phyloP scores from a whole-genome alignment of 2,888 invertebrate species.

The Watsonalla cultraria region DNA sequence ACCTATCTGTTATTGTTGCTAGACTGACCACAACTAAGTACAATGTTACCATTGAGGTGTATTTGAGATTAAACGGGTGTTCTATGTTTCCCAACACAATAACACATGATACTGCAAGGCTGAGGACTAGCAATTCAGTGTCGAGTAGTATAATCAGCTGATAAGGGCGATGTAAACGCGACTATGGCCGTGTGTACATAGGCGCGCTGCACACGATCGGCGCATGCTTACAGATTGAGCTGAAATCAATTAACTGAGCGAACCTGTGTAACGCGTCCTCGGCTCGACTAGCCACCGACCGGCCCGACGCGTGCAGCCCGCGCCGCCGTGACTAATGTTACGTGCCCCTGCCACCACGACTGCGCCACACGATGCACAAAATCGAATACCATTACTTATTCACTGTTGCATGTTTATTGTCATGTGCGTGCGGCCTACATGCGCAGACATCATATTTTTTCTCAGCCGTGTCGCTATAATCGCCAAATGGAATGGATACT shows the following conservation, averaged over 20 bases:
- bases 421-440: slow-evolving; percentile 68
- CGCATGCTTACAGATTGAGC: slow-evolving; percentile 62
- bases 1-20: too few relatives aligned
- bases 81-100: slow-evolving; percentile 21
- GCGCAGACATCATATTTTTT: slow-evolving; percentile 58
- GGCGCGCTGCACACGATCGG: slow-evolving; percentile 43
- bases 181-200: slow-evolving; percentile 29
- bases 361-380: slow-evolving; percentile 68
- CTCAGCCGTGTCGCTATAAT: slow-evolving; percentile 9
- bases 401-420: slow-evolving; percentile 69
- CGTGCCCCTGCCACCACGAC: slow-evolving; percentile 39
- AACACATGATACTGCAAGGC: slow-evolving; percentile 45
- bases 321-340: slow-evolving; percentile 34
- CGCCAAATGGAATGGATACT: slow-evolving; percentile 42
- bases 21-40: too few relatives aligned
- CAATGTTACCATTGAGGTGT: too few relatives aligned
- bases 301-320: slow-evolving; percentile 21
- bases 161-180: slow-evolving; percentile 54
- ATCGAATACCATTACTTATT: slow-evolving; percentile 71
- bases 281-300: slow-evolving; percentile 8
- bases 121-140: neutral
- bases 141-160: slow-evolving; percentile 66
- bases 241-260: slow-evolving; percentile 56
- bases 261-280: slow-evolving; percentile 19
- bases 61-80: too few relatives aligned